Conservation (phyloP, 2,113 vertebrate genomes). For the Lepus timidus region DNA sequence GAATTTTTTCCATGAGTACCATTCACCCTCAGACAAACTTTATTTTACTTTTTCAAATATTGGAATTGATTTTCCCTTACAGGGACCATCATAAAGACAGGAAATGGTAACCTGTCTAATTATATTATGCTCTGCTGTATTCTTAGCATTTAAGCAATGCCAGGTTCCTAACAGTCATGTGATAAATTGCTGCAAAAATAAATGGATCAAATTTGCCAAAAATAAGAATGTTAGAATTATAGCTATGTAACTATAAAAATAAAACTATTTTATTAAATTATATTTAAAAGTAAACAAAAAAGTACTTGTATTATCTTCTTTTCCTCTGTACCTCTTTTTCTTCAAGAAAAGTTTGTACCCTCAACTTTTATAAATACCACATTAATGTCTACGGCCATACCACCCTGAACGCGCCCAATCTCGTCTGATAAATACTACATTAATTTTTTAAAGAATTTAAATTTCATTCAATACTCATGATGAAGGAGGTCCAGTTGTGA, state of each 20-base stretch:
- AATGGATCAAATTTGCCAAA: background rate
- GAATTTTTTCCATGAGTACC: background rate
- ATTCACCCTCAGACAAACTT: conserved; percentile 12
- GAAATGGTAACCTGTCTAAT: background rate
- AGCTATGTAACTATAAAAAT: background rate
- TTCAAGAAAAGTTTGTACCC: background rate
- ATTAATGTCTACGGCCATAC: too few species aligned
- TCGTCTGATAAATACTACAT: background rate
- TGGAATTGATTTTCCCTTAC: background rate
- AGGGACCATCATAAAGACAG: background rate
- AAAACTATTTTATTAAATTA: background rate
- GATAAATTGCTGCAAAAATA: background rate
- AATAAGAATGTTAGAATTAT: background rate
- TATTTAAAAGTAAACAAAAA: background rate
- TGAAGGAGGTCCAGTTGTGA: background rate
- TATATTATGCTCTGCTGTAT: background rate
- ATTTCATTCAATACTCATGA: background rate
- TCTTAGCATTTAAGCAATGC: background rate
- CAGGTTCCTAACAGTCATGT: background rate
- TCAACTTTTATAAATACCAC: background rate
- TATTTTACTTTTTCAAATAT: background rate
- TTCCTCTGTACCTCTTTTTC: background rate
- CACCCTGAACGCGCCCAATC: too few species aligned
- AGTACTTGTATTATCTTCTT: background rate
- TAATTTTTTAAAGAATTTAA: background rate